Conservation (phyloP, 2,113 vertebrate species). For the Clarias batrachus region DNA sequence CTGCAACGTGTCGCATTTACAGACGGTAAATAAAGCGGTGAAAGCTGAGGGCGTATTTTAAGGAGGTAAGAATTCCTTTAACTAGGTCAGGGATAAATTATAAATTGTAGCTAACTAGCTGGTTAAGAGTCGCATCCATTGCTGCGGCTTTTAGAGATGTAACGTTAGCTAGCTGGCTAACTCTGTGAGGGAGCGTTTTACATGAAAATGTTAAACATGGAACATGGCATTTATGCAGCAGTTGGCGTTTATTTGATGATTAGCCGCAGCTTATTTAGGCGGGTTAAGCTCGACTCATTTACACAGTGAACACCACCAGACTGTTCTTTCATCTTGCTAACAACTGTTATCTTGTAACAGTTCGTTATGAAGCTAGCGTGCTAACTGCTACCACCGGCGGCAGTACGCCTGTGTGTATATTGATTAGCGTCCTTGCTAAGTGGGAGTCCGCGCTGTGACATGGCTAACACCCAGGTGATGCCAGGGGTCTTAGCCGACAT, state of each 20-base stretch:
- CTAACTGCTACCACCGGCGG: background rate
- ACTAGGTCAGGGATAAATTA: background rate
- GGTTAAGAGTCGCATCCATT: background rate
- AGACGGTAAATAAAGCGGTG: background rate
- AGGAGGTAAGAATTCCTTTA: background rate
- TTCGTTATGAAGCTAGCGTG: background rate
- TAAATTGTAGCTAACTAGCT: background rate
- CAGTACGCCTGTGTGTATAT: background rate
- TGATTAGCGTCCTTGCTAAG: constrained; percentile 15
- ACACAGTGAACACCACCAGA: background rate
- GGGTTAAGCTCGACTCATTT: no score
- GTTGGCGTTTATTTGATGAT: no score
- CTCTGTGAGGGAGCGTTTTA: background rate
- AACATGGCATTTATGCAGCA: no score
- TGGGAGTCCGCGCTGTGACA: background rate
- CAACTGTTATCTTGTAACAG: background rate
- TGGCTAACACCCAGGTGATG: background rate
- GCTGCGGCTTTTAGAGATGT: background rate
- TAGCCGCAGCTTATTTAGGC: background rate
- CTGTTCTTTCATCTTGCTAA: background rate
- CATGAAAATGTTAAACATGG: background rate
- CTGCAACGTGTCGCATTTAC: background rate
- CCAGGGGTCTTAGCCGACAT: no score
- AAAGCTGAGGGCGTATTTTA: background rate
- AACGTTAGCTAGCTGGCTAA: background rate